phyloP scores from a whole-genome alignment of 2,888 invertebrate species.

The Baccha elongata region DNA sequence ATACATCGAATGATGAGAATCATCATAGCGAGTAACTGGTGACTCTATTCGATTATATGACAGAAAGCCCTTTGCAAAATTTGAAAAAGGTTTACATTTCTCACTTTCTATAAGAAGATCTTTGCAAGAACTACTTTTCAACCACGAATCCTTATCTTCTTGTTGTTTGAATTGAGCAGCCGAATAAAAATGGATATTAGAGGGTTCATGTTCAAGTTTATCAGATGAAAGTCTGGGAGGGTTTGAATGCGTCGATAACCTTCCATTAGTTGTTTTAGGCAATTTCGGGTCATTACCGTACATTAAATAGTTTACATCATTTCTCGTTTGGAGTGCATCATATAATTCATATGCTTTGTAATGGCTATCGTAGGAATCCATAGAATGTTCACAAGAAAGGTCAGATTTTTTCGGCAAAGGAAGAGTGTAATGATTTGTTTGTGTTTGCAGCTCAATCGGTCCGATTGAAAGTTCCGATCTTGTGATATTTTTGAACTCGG shows the following conservation, averaged over 20 bases:
- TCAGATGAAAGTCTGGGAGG: conserved; percentile 79
- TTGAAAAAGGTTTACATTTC: conserved; percentile 82
- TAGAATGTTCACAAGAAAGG: conserved; percentile 81
- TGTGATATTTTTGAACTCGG: conserved; percentile 78
- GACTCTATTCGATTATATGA: conserved; percentile 85
- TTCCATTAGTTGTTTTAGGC: conserved; percentile 73
- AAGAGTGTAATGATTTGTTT: conserved; percentile 77
- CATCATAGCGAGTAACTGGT: conserved; percentile 89
- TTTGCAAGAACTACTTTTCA: conserved; percentile 92
- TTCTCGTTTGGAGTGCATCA: conserved; percentile 74
- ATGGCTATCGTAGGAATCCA: conserved; percentile 82
- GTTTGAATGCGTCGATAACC: conserved; percentile 50
- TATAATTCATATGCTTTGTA: conserved; percentile 80
- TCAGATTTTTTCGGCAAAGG: conserved; percentile 81
- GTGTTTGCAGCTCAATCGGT: conserved; percentile 78
- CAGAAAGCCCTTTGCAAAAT: conserved; percentile 82
- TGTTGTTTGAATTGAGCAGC: conserved; percentile 79
- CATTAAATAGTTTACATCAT: conserved; percentile 77
- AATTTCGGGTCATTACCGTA: conserved; percentile 81
- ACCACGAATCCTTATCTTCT: conserved; percentile 84
- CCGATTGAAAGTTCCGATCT: conserved; percentile 80
- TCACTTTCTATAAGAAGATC: conserved; percentile 89
- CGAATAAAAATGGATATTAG: conserved; percentile 85
- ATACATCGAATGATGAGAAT: conserved; percentile 86
- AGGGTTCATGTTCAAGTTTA: conserved; percentile 85